Base-by-base conservation (phyloP, 1,140 invertebrate species). In the Drosophila mayri region DNA sequence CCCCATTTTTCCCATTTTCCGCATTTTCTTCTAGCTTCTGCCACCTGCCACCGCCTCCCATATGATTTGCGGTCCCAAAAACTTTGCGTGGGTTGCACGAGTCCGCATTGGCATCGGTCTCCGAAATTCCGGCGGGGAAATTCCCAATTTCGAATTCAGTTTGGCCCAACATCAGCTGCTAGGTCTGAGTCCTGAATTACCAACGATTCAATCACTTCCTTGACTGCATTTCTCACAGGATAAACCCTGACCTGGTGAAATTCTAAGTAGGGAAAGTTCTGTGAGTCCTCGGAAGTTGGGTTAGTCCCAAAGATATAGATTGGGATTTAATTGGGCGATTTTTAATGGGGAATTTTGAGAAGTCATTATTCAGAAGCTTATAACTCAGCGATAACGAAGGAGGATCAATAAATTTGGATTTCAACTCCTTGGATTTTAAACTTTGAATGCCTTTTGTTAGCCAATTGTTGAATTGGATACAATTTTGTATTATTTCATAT, bases 131-230 rank as follows among this genome's bases (percentile, higher is more conserved):
- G 62, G 30, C 22, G 66, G 62, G 47, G 47, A 41, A 70, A 54
- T 70, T 52, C 62, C 66, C 38, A 5, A 52, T 16, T 72, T 63
- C 79, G 85, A 82, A 73, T 66, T 59, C 32, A 54, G 50, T 43
- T 60, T 72, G 72, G 59, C 79, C 84, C 71, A 70, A 65, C 81
- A 86, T 81, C 72, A 65, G 50, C 59, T 72, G 52, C 52, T 55
- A 20, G 37, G 43, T 3, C 37, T 58, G 14, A 46, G 30, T 25
- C 18, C 11, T 38, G 47, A 75, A 50, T 74, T 40, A 20, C 16
- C 63, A 11, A 41, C 18, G n/a, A 49, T 64, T 64, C 62, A 44
- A 50, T 75, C 44, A 22, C 47, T 30, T 67, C 18, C 28, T 35
- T 43, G 30, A 35, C 12, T 65, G 50, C 59, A 64, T 41, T 75